These are phyloP conservation scores for Agrochola circellaris DNA, from an alignment of 2,888 invertebrate genomes.

Conservation along the genomic window DNA sequence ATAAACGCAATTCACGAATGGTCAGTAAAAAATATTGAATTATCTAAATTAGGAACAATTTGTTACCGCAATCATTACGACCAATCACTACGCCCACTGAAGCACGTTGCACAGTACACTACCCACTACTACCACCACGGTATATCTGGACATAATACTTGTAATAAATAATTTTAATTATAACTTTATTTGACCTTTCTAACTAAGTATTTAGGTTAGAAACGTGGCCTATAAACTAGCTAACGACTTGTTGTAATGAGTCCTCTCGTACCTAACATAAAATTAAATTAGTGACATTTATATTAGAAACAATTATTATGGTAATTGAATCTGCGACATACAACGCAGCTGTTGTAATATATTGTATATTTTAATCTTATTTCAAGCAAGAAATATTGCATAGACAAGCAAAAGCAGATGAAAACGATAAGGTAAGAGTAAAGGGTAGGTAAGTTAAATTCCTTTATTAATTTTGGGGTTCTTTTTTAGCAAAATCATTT, in stretches of 20 bases:
- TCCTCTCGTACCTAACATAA: constrained; percentile 20
- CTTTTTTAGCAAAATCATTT: background rate
- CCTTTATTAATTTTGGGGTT: background rate
- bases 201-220: constrained; percentile 39
- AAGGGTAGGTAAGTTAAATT: background rate
- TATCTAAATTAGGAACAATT: constrained; percentile 65
- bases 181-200: constrained; percentile 55
- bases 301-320: constrained; percentile 50
- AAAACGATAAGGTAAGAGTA: background rate
- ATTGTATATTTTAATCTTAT: constrained; percentile 13
- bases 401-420: no score
- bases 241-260: constrained; percentile 46
- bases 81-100: constrained; percentile 65
- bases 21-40: constrained; percentile 66
- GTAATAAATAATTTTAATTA: constrained; percentile 50
- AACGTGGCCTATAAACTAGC: constrained; percentile 39
- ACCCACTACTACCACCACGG: constrained; percentile 34
- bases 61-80: constrained; percentile 62
- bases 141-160: constrained; percentile 24
- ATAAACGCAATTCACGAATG: constrained; percentile 44
- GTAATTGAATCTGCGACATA: constrained; percentile 34
- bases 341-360: constrained; percentile 24
- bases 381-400: background rate
- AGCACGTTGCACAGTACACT: constrained; percentile 36
- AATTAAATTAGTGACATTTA: constrained; percentile 53